Conservation (phyloP, 1,140 invertebrate species). For the Elymnias hypermnestra region DNA sequence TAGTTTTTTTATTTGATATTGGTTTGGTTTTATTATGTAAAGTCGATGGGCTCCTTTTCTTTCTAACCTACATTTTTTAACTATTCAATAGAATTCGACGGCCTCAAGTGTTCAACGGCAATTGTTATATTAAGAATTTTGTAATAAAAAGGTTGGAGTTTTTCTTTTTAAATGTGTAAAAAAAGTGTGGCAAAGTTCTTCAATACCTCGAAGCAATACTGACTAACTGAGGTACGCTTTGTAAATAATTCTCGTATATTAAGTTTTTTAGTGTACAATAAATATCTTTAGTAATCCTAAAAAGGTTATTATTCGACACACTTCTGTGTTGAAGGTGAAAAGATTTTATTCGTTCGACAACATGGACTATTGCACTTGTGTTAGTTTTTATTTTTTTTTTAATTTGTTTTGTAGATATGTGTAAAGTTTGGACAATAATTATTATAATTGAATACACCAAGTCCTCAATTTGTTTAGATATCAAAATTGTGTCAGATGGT, state of each 20-base stretch:
- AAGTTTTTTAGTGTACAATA: constrained; percentile 69
- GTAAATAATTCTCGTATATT: constrained; percentile 70
- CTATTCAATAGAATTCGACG: neutral
- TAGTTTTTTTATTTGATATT: no score
- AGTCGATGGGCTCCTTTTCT: no score
- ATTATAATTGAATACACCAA: constrained; percentile 16
- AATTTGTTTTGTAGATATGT: constrained; percentile 55
- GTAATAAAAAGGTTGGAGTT: constrained; percentile 46
- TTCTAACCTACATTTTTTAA: no score
- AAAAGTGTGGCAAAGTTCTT: constrained; percentile 41
- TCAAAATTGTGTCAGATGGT: no score
- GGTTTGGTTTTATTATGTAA: no score
- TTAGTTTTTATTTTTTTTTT: constrained; percentile 31
- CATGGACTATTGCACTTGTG: constrained; percentile 29
- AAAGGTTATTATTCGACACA: no score
- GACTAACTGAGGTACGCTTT: constrained; percentile 52
- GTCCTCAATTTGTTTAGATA: constrained; percentile 1
- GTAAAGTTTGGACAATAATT: constrained; percentile 66
- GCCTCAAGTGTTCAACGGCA: constrained; percentile 60
- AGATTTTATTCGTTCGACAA: constrained; percentile 22
- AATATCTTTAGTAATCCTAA: no score
- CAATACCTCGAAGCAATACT: constrained; percentile 48
- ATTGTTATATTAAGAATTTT: constrained; percentile 39
- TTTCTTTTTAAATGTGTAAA: constrained; percentile 49
- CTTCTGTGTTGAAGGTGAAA: no score